Base-by-base conservation (phyloP, 2,113 vertebrate species). In the Ammodytes dubius region DNA sequence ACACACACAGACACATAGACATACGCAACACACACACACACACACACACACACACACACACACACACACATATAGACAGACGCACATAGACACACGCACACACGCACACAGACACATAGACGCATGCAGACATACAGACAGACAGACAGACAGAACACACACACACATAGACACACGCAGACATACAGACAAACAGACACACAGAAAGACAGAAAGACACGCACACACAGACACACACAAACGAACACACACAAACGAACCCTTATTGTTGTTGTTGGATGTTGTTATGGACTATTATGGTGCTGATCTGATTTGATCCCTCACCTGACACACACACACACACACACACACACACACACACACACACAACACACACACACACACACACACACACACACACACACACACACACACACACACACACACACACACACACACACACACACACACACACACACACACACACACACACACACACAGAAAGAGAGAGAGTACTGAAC, bases 281-380 rank as follows among this genome's bases (percentile, higher is more conserved):
- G 85, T 88, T 90, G 78, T 93, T 91, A 83, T 91, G 89, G 85
- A 92, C 87, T 88, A 89, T 66, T 85, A 90, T 93, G 92, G 92
- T 95, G 92, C 93, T 94, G 89, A 94, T 89, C 79, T 87, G 59
- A 84, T 76, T 78, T 83, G 81, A 88, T 84, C 91, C 88, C 91
- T 69, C 80, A 92, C 85, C 84, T 85, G 77, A 77, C 43, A 61
- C 76, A 77, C 76, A 70, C 52, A 82, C 64, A 70, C 15, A 74
- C 70, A 82, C 53, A 56, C 63, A 71, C 37, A 85, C 53, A 67
- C 63, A 81, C 39, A 77, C 56, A 72, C 42, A 81, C 77, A 71
- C 73, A 70, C 65, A 57, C 59, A 82, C 37, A 81, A n/a, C n/a
- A n/a, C n/a, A n/a, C n/a, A n/a, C n/a, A n/a, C n/a, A n/a, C n/a